A percentile compares a stretch with the other conserved stretches of the same genome.
These are phyloP conservation scores for Garra rufa DNA, from an alignment of 2,113 vertebrate genomes.

Conservation along the genomic window DNA sequence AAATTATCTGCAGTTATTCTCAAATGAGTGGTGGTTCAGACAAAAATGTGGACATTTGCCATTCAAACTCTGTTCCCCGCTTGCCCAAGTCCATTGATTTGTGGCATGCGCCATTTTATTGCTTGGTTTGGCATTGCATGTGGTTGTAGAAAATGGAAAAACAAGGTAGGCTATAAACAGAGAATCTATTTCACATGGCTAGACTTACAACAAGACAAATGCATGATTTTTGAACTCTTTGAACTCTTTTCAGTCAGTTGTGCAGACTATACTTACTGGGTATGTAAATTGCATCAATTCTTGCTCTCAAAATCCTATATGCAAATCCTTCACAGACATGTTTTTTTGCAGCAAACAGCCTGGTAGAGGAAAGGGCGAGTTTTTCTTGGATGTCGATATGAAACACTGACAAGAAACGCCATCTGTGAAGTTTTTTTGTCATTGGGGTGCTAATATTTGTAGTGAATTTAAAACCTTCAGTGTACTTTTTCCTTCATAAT, in stretches of 20 bases:
- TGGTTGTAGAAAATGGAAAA: neutral
- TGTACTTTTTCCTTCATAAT: neutral
- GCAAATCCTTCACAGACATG: neutral
- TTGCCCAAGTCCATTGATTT: neutral
- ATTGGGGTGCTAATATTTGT: conserved; percentile 9
- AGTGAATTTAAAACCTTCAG: neutral
- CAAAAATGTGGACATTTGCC: neutral
- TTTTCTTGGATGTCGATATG: conserved; percentile 43
- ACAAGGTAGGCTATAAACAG: neutral
- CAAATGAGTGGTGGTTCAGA: neutral
- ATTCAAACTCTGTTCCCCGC: neutral
- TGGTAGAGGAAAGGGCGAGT: neutral
- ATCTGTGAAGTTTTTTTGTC: conserved; percentile 44
- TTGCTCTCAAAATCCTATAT: neutral
- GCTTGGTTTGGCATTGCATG: neutral
- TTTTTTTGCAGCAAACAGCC: neutral
- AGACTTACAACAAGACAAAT: neutral
- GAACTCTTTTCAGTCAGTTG: neutral
- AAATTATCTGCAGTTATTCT: neutral
- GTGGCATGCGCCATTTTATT: neutral
- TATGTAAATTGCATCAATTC: neutral
- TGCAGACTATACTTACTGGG: neutral
- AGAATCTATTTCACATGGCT: neutral
- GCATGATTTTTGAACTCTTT: neutral
- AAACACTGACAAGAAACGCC: conserved; percentile 42